Percentiles rank a stretch among this genome's conserved stretches.
Evolutionary conservation across 2,797 vertebrate genomes (phyloP).

Genomic region (Micropoecilia bifurca): DNA sequence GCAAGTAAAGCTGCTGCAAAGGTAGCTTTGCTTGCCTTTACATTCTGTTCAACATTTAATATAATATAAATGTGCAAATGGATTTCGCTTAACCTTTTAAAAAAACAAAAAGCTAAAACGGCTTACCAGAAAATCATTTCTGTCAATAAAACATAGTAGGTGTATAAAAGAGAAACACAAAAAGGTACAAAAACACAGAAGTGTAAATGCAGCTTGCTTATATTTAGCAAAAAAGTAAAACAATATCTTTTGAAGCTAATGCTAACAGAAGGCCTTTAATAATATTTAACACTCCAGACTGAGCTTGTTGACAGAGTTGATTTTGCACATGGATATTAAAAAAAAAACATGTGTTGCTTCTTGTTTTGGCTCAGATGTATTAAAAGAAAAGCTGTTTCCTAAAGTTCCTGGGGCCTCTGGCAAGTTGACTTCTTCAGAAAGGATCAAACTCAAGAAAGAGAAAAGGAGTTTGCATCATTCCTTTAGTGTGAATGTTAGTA

Average conservation of each 20-base stretch:
- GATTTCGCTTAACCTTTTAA: background rate
- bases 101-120: background rate
- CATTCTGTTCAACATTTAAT: background rate
- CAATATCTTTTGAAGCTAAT: background rate
- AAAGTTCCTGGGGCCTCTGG: constrained; percentile 45
- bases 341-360: constrained; percentile 24
- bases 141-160: background rate
- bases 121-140: background rate
- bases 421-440: constrained; percentile 47
- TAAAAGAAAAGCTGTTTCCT: constrained; percentile 39
- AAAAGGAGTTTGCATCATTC: constrained; percentile 59
- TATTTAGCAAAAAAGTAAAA: background rate
- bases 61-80: background rate
- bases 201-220: background rate
- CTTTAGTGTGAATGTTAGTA: constrained; percentile 60
- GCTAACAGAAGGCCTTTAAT: constrained; percentile 18
- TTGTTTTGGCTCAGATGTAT: constrained; percentile 45
- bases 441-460: constrained; percentile 50
- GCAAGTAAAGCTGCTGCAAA: no score
- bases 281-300: constrained; percentile 33
- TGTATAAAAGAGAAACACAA: constrained; percentile 16
- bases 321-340: constrained; percentile 44
- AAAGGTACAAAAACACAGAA: background rate
- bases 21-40: no score
- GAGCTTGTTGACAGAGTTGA: constrained; percentile 43